Evolutionary conservation across 2,888 invertebrate genomes (phyloP), one percentile per base, ranked within the genome.

Genomic region (Lasioglossum malachurum): DNA sequence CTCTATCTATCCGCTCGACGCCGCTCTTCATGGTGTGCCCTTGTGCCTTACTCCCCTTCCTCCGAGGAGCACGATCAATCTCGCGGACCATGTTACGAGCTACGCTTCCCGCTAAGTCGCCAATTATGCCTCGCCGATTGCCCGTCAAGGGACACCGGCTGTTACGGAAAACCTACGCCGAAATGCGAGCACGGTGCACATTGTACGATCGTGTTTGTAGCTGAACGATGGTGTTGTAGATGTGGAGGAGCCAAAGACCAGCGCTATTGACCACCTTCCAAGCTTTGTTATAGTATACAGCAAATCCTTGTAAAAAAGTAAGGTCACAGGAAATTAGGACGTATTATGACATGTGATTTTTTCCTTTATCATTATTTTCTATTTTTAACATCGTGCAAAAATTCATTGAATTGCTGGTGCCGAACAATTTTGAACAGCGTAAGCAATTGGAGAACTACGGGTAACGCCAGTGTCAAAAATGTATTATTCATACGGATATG

Each of bases 71-170:
- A 87, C 85, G 86, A 88, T 75, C 91, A 91, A 92, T 92, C 92
- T 89, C 89, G 78, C 67, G 87, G 80, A 84, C 88, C 85, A 80
- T 90, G 76, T 77, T 67, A 79, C 82, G 82, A 72, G 80, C 89
- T 83, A 75, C 83, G 73, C 87, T 91, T 91, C 87, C 90, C 91
- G 90, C 88, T 83, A 92, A 91, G 85, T 90, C 84, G 84, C 84
- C 90, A 83, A 90, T 90, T 91, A 89, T 84, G 88, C 86, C 85
- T 81, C 84, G 60, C 78, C 88, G 78, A 74, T 76, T 79, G 85
- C 38, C 64, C 72, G 27, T 84, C 74, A 75, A 38, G 72, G 53
- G 64, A 75, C 75, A 72, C 69, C 64, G 75, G 57, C 41, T n/a
- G 23, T 49, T 35, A 49, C 57, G 44, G 53, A 49, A 44, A 64